These are phyloP conservation scores for Odontamblyopus lacepedii DNA, from an alignment of 2,797 vertebrate genomes.

Conservation along the genomic window DNA sequence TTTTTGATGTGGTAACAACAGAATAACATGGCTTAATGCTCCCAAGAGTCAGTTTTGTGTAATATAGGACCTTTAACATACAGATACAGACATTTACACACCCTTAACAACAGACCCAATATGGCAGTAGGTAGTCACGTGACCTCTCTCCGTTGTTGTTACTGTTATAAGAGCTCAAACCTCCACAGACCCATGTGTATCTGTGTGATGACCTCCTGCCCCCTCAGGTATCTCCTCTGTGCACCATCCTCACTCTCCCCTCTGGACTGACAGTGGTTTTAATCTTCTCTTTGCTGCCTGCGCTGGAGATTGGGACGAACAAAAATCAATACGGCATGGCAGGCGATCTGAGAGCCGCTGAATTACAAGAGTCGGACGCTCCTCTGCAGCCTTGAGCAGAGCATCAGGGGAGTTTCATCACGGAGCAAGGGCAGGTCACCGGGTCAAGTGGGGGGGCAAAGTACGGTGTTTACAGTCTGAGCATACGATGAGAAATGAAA, in stretches of 20 bases:
- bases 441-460: slow-evolving; percentile 74
- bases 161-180: slow-evolving; percentile 50
- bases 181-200: slow-evolving; percentile 71
- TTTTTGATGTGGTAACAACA: too few species aligned
- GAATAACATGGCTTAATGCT: too few species aligned
- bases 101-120: not conserved
- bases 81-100: not conserved
- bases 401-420: slow-evolving; percentile 58
- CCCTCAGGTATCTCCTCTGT: slow-evolving; percentile 80
- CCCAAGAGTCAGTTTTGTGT: too few species aligned
- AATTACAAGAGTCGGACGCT: slow-evolving; percentile 76
- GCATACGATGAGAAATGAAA: slow-evolving; percentile 64
- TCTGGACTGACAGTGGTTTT: slow-evolving; percentile 99
- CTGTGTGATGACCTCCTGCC: slow-evolving; percentile 78
- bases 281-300: slow-evolving; percentile 98
- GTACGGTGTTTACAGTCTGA: slow-evolving; percentile 71
- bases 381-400: slow-evolving; percentile 74
- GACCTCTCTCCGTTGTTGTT: not conserved
- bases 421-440: slow-evolving; percentile 68
- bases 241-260: slow-evolving; percentile 97
- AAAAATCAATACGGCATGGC: slow-evolving; percentile 98
- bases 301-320: slow-evolving; percentile 96
- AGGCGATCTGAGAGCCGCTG: slow-evolving; percentile 92
- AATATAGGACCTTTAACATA: too few species aligned
- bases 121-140: not conserved